Base-by-base conservation (phyloP, 2,113 vertebrate genomes). In the Hylia prasina region DNA sequence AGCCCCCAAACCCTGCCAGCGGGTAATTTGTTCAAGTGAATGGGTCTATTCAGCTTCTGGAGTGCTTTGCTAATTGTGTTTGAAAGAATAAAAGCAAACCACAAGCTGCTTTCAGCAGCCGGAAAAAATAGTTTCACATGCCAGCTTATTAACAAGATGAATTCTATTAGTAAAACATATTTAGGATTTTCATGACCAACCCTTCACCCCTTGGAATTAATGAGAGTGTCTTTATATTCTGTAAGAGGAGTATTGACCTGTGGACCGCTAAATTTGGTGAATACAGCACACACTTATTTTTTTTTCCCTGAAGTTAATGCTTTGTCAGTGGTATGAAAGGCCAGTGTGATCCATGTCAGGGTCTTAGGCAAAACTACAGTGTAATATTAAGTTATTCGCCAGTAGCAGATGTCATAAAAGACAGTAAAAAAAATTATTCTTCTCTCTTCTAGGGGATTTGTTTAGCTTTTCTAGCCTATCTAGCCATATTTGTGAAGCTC, bases 1-100 rank as follows among this genome's bases (percentile, higher is more conserved):
- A 58, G 31, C 9, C 44, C 33, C 47, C 18, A 37, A 61, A 39
- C 28, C 14, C 65, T 95, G 96, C 92, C 90, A 87, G 66, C 65
- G 96, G 95, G 95, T 97, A 98, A 98, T 98, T 98, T 98, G 98
- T 98, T 90, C 95, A 95, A 95, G 92, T 98, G 97, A 98, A 98
- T 98, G 96, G 96, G 82, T 92, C 95, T 94, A 96, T 98, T 99
- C 97, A 98, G 89, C 61, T 61, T 37, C 86, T 92, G 75, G 88
- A 98, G 97, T 92, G 94, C 97, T 97, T 97, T 96, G 95, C 97
- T 97, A 98, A 98, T 98, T 98, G 97, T 98, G 87, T 97, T 97
- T 8, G 5, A 95, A 94, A 97, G 97, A 97, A 97, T 97, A 97
- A 98, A 97, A 97, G 97, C 89, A 94, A 98, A 97, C 93, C 94